phyloP scores from a whole-genome alignment of 2,113 vertebrate species.

The Oenanthe oenanthe region DNA sequence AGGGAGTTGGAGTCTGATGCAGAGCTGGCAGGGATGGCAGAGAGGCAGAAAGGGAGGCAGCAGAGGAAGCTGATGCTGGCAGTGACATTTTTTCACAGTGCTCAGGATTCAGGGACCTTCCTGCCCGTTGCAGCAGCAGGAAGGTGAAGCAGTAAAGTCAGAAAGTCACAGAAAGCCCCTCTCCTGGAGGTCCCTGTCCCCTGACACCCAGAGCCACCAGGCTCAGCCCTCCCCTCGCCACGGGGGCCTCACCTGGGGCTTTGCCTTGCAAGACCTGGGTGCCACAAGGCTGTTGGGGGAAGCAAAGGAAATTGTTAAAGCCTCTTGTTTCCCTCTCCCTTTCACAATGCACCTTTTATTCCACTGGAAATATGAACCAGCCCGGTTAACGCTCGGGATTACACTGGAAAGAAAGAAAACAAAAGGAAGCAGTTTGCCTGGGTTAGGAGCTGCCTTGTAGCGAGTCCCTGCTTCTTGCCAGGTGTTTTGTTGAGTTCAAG shows the following conservation, averaged over 20 bases:
- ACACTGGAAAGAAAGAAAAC: conserved; percentile 35
- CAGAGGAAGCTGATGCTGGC: background rate
- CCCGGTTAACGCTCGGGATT: background rate
- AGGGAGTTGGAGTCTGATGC: background rate
- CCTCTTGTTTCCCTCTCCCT: conserved; percentile 25
- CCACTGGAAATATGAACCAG: background rate
- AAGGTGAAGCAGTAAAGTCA: background rate
- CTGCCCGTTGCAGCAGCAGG: background rate
- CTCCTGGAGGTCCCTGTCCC: rapidly evolving
- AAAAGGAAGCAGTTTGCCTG: background rate
- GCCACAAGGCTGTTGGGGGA: background rate
- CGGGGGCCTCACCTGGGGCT: rapidly evolving
- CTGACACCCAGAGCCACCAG: rapidly evolving
- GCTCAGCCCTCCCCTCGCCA: background rate
- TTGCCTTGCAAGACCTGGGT: background rate
- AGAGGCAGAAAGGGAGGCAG: background rate
- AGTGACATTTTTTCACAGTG: background rate
- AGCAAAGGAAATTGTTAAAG: background rate
- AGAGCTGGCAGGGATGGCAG: background rate
- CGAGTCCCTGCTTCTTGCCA: background rate
- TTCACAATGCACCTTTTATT: conserved; percentile 41
- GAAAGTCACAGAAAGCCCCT: rapidly evolving
- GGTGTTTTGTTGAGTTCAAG: conserved; percentile 56
- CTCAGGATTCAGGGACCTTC: background rate
- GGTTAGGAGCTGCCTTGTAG: background rate